Evolutionary conservation across 1,140 invertebrate species (phyloP).

Genomic region (Grapholita molesta): DNA sequence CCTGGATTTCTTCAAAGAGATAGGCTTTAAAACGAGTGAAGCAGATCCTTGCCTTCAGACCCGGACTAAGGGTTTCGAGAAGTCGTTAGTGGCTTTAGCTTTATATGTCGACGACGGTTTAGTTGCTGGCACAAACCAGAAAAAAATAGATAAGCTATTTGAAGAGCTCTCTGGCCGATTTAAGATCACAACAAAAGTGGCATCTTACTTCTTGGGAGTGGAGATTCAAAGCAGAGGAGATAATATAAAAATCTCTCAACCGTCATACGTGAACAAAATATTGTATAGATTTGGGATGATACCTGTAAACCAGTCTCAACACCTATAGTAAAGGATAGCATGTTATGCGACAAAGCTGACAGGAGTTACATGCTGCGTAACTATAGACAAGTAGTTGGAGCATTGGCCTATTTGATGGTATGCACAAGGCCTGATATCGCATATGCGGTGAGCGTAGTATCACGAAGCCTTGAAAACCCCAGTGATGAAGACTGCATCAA

Average conservation of each 20-base stretch:
- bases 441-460: constrained; percentile 46
- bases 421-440: constrained; percentile 62
- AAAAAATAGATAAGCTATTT: background rate
- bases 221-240: constrained; percentile 32
- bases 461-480: constrained; percentile 55
- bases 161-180: constrained; percentile 24
- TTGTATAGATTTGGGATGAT: constrained; percentile 46
- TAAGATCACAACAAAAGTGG: constrained; percentile 31
- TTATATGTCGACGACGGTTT: background rate
- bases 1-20: background rate
- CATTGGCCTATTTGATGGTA: constrained; percentile 55
- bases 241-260: constrained; percentile 44
- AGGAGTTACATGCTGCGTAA: too few relatives aligned
- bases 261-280: constrained; percentile 47
- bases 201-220: constrained; percentile 40
- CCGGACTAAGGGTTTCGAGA: background rate
- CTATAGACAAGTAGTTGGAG: background rate
- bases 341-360: too few relatives aligned
- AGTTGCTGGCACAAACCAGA: background rate
- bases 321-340: constrained; percentile 35
- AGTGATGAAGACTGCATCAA: constrained; percentile 36
- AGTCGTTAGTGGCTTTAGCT: background rate
- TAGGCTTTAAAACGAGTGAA: background rate
- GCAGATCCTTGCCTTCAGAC: background rate
- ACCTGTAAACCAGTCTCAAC: constrained; percentile 53